A percentile compares a stretch with the other conserved stretches of the same genome.
These are phyloP conservation scores for Trimorus sp. DNA, from an alignment of 2,888 invertebrate genomes.

Conservation along the genomic window DNA sequence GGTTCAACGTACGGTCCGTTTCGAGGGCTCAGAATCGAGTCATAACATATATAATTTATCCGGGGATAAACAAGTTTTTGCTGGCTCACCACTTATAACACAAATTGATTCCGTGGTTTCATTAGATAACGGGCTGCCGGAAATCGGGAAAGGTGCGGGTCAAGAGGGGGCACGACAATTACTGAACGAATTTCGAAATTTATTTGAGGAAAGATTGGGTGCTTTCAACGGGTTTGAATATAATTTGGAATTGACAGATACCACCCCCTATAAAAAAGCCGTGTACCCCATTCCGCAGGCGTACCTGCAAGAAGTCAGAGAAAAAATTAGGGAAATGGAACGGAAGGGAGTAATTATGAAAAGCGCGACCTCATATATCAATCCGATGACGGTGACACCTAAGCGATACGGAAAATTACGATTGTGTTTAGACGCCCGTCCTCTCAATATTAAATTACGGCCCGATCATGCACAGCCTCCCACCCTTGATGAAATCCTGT, in stretches of 20 bases:
- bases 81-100: too few relatives aligned
- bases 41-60: too few relatives aligned
- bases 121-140: too few relatives aligned
- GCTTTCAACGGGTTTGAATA: neutral
- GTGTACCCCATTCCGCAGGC: slow-evolving; percentile 8
- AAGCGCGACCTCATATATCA: neutral
- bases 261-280: neutral
- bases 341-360: slow-evolving; percentile 1
- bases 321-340: neutral
- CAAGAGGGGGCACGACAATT: neutral
- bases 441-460: neutral
- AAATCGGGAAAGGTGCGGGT: neutral
- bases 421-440: slow-evolving; percentile 10
- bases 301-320: neutral
- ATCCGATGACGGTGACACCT: neutral
- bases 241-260: neutral
- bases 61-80: too few relatives aligned
- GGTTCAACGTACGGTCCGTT: neutral
- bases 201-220: neutral
- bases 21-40: neutral
- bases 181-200: neutral
- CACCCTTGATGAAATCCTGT: neutral
- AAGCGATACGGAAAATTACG: neutral
- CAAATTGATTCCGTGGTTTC: too few relatives aligned
- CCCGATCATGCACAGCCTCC: slow-evolving; percentile 4